Evolutionary conservation across 2,888 invertebrate species (phyloP).

Genomic region (Brenthis daphne): DNA sequence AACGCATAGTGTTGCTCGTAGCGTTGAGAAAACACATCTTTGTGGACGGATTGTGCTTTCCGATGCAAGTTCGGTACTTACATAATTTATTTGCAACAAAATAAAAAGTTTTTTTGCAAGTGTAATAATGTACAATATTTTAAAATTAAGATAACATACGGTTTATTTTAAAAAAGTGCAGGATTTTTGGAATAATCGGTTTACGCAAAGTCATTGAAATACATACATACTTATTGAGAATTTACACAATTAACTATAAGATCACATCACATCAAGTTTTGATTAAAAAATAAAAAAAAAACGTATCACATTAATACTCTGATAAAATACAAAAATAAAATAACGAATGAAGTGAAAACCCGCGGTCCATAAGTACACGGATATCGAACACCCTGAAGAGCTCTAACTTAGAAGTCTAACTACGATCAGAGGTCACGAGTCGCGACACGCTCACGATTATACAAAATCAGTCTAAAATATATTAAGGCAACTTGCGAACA

Average conservation of each 20-base stretch:
- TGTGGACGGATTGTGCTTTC: constrained; percentile 70
- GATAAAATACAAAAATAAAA: constrained; percentile 4
- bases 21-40: constrained; percentile 51
- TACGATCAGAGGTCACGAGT: background rate
- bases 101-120: background rate
- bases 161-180: too few species aligned
- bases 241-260: too few species aligned
- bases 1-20: constrained; percentile 5
- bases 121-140: too few species aligned
- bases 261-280: background rate
- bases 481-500: constrained; percentile 74
- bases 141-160: too few species aligned
- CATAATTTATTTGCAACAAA: background rate
- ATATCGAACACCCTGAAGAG: constrained; percentile 28
- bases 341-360: constrained; percentile 25
- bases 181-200: too few species aligned
- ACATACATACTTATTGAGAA: too few species aligned
- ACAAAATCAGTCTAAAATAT: constrained; percentile 86
- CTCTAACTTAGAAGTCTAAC: constrained; percentile 19
- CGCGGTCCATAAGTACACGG: constrained; percentile 38
- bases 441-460: constrained; percentile 56
- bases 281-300: background rate
- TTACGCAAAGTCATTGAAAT: too few species aligned
- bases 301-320: background rate
- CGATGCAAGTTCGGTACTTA: constrained; percentile 32